Evolutionary conservation across 2,113 vertebrate species (phyloP).

Genomic region (Hyperoodon ampullatus): DNA sequence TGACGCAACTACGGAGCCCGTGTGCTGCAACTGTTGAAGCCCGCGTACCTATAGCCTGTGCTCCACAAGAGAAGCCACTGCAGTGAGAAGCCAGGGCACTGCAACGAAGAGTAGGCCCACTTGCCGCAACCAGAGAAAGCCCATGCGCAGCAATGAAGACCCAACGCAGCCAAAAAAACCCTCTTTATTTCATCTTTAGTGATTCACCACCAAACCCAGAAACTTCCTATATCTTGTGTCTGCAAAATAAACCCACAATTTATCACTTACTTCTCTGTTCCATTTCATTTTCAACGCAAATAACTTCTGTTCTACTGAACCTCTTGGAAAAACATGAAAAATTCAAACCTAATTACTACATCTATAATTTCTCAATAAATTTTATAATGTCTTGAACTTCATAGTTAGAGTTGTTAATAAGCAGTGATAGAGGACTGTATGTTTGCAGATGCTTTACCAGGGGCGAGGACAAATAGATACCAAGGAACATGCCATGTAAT

Average conservation of each 20-base stretch:
- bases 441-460: background rate
- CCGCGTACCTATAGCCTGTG: no score
- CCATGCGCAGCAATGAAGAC: no score
- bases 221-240: background rate
- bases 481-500: rapidly evolving
- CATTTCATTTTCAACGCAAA: background rate
- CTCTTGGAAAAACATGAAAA: background rate
- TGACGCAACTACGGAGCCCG: no score
- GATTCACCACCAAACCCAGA: background rate
- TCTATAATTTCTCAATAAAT: background rate
- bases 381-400: background rate
- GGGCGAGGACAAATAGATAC: background rate
- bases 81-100: no score
- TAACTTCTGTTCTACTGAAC: background rate
- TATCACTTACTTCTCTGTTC: background rate
- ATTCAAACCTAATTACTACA: background rate
- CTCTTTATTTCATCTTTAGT: background rate
- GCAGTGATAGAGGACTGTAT: background rate
- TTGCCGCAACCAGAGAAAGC: no score
- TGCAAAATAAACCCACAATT: background rate
- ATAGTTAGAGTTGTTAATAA: background rate
- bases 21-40: no score
- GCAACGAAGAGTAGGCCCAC: no score
- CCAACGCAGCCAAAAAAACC: no score
- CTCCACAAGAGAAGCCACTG: no score